Base-by-base conservation (phyloP, 1,140 invertebrate species). In the Ylistrum balloti region DNA sequence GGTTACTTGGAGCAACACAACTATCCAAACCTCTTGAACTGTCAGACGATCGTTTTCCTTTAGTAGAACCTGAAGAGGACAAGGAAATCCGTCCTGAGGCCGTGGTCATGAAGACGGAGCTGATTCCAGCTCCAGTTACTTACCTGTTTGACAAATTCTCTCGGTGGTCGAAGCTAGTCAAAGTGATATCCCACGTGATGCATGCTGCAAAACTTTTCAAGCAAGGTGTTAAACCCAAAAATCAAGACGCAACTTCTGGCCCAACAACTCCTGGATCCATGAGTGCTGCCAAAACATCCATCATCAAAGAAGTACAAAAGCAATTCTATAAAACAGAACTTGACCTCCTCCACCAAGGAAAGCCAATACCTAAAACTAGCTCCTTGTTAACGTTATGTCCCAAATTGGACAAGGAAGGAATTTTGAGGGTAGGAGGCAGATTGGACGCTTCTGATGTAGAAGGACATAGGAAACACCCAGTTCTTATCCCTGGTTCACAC, bases 61-160 rank as follows among this genome's bases (percentile, higher is more conserved):
- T 38, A 38, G 5, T 7, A 38, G 5, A 38, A 7, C 35, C 35
- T 38, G 35, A 38, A 38, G 35, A 38, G 5, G 35, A 38, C 13
- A 38, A 38, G 13, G 35, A 38, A 38, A 13, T 38, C 35, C 35
- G 35, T 5, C 35, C 13, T 94, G 89, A 89, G 35, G 28, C 88
- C 91, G 28, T 93, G 89, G n/a, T 41, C 88, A n/a, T n/a, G n/a
- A n/a, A n/a, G n/a, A n/a, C n/a, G n/a, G n/a, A n/a, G n/a, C n/a
- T n/a, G n/a, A n/a, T n/a, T n/a, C n/a, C n/a, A n/a, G n/a, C n/a
- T n/a, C n/a, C n/a, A n/a, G n/a, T n/a, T n/a, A n/a, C n/a, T n/a
- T n/a, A n/a, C n/a, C n/a, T n/a, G n/a, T 32, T 94, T 93, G 85
- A 93, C 94, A 41, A 94, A 94, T 87, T 91, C 93, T 28, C 33